Base-by-base conservation (phyloP, 2,888 invertebrate genomes). In the Dugesia japonica region DNA sequence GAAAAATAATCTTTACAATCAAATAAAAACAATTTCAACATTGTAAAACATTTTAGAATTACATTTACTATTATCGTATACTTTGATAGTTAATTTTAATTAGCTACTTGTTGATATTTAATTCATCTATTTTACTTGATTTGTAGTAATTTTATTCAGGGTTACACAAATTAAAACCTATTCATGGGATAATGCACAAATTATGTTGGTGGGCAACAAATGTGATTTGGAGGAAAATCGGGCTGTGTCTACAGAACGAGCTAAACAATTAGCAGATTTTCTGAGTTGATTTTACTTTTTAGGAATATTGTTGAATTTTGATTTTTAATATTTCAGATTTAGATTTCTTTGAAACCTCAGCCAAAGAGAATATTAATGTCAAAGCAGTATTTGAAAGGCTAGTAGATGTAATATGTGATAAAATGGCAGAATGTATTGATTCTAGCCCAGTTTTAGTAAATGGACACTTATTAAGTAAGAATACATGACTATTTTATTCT, bases 151-250 rank as follows among this genome's bases (percentile, higher is more conserved):
- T 31, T 13, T 56, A 85, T 86, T 27, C 85, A 93, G 93, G 95
- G 92, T 94, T 79, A 97, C 97, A 81, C 98, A 98, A 88, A 99
- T 99, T 84, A 97, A 97, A 87, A 97, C 95, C 1, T 98, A 98
- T 85, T 97, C 97, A 38, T 98, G 97, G 95, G 97, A 98, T 86
- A 98, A 98, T 86, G 97, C 97, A 81, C 97, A 97, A 87, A 95
- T 98, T 75, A 94, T 98, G 80, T 87, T 98, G 81, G 95, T 97
- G 71, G 97, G 94, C 76, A 97, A 97, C 88, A 99, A 99, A 87
- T 97, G 97, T 86, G 98, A 99, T 86, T 94, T 98, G 92, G 97
- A 95, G 83, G 94, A 95, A 81, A 97, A 98, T 82, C 88, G 97
- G 80, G 95, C 98, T 42, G 94, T 98, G 80, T 94, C 94, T 81